Percentiles rank a stretch among this genome's conserved stretches.
Conservation (phyloP, 2,113 vertebrate species). For the Zosterops pallidus region DNA sequence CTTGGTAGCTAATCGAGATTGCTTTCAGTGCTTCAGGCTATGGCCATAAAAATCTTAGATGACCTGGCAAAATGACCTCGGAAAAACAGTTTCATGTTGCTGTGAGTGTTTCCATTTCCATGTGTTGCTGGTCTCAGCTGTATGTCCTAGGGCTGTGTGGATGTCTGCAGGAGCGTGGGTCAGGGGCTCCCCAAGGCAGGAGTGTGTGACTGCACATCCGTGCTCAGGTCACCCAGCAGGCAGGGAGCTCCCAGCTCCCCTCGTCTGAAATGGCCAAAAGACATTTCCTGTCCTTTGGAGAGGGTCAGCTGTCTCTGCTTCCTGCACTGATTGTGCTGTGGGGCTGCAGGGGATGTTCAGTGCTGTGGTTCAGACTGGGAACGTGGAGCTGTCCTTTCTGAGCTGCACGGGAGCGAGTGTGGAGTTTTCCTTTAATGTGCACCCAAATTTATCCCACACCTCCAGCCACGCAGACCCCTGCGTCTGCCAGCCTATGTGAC, state of each 20-base stretch:
- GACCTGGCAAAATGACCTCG: background rate
- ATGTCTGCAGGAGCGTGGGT: background rate
- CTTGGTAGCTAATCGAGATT: background rate
- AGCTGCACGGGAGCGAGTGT: rapidly evolving
- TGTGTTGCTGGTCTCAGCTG: background rate
- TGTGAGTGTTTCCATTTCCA: background rate
- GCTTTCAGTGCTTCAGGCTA: background rate
- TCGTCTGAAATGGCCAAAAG: background rate
- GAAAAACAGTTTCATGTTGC: background rate
- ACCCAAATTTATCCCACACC: background rate
- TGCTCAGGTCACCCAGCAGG: background rate
- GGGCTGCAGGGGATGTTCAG: background rate
- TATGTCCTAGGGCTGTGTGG: background rate
- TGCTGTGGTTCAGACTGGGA: background rate
- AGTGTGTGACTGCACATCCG: background rate
- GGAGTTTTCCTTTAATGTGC: background rate
- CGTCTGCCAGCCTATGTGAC: background rate
- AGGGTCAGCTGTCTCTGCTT: background rate
- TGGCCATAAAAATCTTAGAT: background rate
- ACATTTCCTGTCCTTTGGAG: background rate
- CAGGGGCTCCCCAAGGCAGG: background rate
- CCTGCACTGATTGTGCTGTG: rapidly evolving
- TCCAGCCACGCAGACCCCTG: background rate
- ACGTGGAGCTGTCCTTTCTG: background rate
- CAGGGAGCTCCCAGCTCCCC: background rate